These are phyloP conservation scores for Formica exsecta DNA, from an alignment of 1,140 invertebrate species.

Conservation along the genomic window DNA sequence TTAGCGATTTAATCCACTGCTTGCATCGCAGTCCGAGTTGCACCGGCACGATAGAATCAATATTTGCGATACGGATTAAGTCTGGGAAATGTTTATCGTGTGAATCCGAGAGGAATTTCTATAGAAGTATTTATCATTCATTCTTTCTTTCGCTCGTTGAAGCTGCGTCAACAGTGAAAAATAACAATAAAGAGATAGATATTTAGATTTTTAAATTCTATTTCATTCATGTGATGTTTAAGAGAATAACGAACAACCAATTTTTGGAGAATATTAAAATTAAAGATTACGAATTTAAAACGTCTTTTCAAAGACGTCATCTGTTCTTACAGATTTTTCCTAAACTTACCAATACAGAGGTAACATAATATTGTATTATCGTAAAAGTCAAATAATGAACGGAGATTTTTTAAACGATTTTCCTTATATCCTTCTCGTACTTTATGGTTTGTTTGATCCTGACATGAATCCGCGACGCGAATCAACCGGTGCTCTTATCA, in stretches of 20 bases:
- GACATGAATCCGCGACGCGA: background rate
- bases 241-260: background rate
- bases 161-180: background rate
- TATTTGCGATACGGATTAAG: conserved; percentile 54
- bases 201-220: background rate
- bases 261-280: background rate
- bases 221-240: background rate
- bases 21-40: conserved; percentile 20
- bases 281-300: background rate
- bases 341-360: conserved; percentile 8
- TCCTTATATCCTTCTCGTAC: background rate
- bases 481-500: conserved; percentile 39
- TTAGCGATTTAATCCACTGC: conserved; percentile 33
- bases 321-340: background rate
- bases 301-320: background rate
- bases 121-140: conserved; percentile 7
- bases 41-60: conserved; percentile 47
- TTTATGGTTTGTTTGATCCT: conserved; percentile 25
- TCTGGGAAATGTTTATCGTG: conserved; percentile 48
- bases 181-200: background rate
- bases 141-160: conserved; percentile 10
- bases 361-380: background rate
- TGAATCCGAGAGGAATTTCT: conserved; percentile 42
- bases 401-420: background rate
- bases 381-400: background rate